Evolutionary conservation across 2,113 vertebrate genomes (phyloP).

Genomic region (Rousettus leschenaultii): DNA sequence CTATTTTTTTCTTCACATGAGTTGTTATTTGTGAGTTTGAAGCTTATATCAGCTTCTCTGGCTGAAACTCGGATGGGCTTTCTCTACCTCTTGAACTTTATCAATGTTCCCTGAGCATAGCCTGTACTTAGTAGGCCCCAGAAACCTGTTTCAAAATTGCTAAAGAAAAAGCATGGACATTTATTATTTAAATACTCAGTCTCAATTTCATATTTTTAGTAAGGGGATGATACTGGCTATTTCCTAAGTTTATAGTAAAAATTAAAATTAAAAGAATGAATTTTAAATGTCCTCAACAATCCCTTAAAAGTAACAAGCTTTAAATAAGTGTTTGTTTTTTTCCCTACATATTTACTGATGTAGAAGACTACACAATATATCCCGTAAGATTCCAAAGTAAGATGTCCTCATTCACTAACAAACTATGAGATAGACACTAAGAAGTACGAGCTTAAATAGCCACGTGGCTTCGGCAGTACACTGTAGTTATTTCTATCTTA

Average conservation of each 20-base stretch:
- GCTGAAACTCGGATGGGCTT: background rate
- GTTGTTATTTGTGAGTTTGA: background rate
- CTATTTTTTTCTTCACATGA: background rate
- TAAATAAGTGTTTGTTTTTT: background rate
- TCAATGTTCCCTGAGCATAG: background rate
- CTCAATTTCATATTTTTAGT: background rate
- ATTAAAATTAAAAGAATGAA: background rate
- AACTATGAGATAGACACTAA: background rate
- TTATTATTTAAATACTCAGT: background rate
- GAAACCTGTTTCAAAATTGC: background rate
- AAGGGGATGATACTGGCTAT: background rate
- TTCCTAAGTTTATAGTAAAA: background rate
- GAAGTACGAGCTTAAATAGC: background rate
- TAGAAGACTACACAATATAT: background rate
- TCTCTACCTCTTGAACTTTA: accelerated
- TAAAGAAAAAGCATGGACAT: background rate
- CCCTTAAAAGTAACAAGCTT: background rate
- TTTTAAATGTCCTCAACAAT: background rate
- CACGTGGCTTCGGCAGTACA: background rate
- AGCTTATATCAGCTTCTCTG: background rate
- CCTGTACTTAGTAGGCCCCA: accelerated
- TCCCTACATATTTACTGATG: background rate
- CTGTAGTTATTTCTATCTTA: background rate
- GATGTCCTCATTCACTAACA: background rate
- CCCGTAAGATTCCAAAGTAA: background rate